Percentiles rank a stretch among this genome's conserved stretches.
Conservation (phyloP, 2,113 vertebrate genomes). For the Cinclus mexicanus region DNA sequence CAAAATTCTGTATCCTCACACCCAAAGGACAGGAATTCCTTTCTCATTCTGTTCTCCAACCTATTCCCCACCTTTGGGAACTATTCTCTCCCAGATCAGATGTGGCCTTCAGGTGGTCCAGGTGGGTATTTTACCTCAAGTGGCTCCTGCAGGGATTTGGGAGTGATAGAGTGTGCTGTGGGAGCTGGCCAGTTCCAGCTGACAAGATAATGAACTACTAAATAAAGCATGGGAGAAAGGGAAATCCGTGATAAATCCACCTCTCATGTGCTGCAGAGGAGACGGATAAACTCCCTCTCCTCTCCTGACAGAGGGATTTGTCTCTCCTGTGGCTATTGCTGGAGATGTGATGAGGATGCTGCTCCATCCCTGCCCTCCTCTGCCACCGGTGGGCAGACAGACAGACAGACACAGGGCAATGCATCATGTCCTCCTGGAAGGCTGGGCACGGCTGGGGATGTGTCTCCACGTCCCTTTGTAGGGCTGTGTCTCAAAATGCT, state of each 20-base stretch:
- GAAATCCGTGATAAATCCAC: conserved; percentile 59
- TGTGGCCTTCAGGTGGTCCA: neutral
- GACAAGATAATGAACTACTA: conserved; percentile 65
- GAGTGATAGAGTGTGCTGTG: conserved; percentile 18
- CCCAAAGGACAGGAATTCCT: neutral
- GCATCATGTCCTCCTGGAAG: rapidly evolving
- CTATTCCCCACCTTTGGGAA: neutral
- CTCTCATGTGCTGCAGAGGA: neutral
- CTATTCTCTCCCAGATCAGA: neutral
- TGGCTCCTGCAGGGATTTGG: neutral
- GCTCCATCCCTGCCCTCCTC: neutral
- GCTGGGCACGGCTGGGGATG: neutral
- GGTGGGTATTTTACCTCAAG: neutral
- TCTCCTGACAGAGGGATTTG: neutral
- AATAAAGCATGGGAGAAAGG: conserved; percentile 35
- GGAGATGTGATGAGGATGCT: neutral
- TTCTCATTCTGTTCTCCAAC: rapidly evolving
- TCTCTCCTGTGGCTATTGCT: neutral
- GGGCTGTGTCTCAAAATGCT: neutral
- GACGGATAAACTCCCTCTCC: conserved; percentile 40
- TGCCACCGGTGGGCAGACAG: rapidly evolving
- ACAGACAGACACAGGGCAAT: neutral
- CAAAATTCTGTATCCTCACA: neutral
- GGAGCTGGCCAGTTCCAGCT: conserved; percentile 9
- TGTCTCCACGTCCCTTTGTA: rapidly evolving